These are phyloP conservation scores for Oscheius myriophilus DNA, from an alignment of 2,888 invertebrate species.

Conservation along the genomic window DNA sequence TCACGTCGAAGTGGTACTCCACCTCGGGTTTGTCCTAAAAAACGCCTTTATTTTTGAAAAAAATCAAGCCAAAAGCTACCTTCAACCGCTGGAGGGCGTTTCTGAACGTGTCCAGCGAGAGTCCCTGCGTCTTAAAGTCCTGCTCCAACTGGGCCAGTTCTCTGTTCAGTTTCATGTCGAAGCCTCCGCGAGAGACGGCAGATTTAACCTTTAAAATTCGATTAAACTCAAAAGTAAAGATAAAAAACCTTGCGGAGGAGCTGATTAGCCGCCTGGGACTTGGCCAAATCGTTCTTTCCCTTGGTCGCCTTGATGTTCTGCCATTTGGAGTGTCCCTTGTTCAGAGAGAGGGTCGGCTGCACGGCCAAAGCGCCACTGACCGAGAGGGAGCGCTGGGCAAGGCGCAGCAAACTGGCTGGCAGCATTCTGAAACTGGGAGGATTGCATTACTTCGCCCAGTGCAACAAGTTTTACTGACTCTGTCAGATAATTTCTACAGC, in stretches of 20 bases:
- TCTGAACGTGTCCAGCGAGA: constrained; percentile 65
- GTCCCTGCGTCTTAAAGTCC: constrained; percentile 57
- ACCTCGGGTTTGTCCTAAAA: constrained; percentile 63
- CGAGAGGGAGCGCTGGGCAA: constrained; percentile 23
- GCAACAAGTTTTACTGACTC: neutral
- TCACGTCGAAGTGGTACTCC: constrained; percentile 57
- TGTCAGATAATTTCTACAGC: too few species aligned
- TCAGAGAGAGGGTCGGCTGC: constrained; percentile 17
- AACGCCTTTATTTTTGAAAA: constrained; percentile 7
- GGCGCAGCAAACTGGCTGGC: constrained; percentile 3
- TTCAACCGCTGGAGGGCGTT: constrained; percentile 58
- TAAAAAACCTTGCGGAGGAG: constrained; percentile 50
- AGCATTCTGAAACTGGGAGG: constrained; percentile 1
- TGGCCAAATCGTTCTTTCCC: constrained; percentile 62
- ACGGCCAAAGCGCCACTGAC: constrained; percentile 9
- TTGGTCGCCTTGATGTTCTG: constrained; percentile 67
- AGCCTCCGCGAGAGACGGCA: constrained; percentile 56
- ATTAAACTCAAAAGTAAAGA: too few species aligned
- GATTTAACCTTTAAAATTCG: constrained; percentile 50
- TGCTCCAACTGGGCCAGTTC: constrained; percentile 59
- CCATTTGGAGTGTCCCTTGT: constrained; percentile 70
- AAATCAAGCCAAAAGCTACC: constrained; percentile 30
- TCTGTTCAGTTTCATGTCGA: constrained; percentile 62
- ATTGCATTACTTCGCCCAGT: constrained; percentile 2
- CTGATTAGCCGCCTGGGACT: constrained; percentile 55